Conservation (phyloP, 2,888 invertebrate species). For the Andrena trimmerana region DNA sequence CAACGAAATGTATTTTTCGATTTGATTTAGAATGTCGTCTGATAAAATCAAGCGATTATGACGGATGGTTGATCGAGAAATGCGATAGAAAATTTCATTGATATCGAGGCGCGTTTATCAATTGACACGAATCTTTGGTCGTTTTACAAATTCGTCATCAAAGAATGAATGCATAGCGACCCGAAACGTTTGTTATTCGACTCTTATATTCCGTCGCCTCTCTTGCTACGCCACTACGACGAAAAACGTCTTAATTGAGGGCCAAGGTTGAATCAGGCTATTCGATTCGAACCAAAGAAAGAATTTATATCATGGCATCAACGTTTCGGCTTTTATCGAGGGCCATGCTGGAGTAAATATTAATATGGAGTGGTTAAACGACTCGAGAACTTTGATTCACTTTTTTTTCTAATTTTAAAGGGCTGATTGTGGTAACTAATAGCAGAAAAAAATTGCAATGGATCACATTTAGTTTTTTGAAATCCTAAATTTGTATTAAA, state of each 20-base stretch:
- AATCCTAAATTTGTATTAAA: too few species aligned
- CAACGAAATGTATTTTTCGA: neutral
- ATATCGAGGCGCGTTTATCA: neutral
- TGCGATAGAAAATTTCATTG: neutral
- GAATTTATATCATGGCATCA: slow-evolving; percentile 25
- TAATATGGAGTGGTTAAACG: slow-evolving; percentile 18
- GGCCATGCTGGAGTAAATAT: slow-evolving; percentile 5
- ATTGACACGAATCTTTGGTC: neutral
- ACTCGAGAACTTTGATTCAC: slow-evolving; percentile 4
- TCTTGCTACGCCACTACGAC: slow-evolving; percentile 25
- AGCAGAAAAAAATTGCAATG: too few species aligned
- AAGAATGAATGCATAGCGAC: slow-evolving; percentile 9
- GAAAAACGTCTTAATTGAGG: slow-evolving; percentile 45
- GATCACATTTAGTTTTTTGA: too few species aligned
- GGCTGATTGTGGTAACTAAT: too few species aligned
- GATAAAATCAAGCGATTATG: slow-evolving; percentile 5
- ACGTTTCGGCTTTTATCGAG: slow-evolving; percentile 15
- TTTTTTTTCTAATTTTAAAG: neutral
- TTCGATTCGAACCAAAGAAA: slow-evolving; percentile 51
- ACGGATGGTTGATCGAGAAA: neutral
- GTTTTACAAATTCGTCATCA: neutral
- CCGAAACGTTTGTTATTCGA: slow-evolving; percentile 16
- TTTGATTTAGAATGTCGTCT: too few species aligned
- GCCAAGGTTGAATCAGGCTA: slow-evolving; percentile 46
- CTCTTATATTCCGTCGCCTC: slow-evolving; percentile 21